Conservation (phyloP, 2,113 vertebrate species). For the mouse (Mus musculus) region DNA sequence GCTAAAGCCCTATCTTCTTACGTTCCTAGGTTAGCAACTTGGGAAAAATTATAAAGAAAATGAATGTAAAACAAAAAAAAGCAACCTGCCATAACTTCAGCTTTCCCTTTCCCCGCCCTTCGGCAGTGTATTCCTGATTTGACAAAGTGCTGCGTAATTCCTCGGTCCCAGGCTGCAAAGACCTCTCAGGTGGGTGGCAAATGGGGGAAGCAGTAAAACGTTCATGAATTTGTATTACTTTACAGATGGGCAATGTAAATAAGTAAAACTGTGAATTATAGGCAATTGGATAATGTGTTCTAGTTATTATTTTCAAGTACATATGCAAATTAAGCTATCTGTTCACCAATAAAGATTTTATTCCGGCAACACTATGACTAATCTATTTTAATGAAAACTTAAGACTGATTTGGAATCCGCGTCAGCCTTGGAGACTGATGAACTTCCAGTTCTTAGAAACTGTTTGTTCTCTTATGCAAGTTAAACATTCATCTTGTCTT, state of each 20-base stretch:
- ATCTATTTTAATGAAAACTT: constrained; percentile 72
- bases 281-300: constrained; percentile 62
- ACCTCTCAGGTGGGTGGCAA: constrained; percentile 47
- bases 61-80: background rate
- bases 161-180: constrained; percentile 62
- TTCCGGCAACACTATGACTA: constrained; percentile 50
- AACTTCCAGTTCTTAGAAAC: constrained; percentile 69
- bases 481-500: constrained; percentile 35
- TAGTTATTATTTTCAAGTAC: constrained; percentile 54
- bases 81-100: background rate
- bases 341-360: constrained; percentile 66
- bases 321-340: constrained; percentile 67
- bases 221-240: constrained; percentile 59
- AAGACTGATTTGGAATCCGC: constrained; percentile 55
- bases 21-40: background rate
- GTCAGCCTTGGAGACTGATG: constrained; percentile 50
- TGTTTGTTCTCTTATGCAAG: constrained; percentile 68
- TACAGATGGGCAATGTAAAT: constrained; percentile 61
- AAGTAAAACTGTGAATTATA: constrained; percentile 51
- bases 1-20: background rate
- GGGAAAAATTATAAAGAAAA: constrained; percentile 24
- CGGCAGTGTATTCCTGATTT: constrained; percentile 34
- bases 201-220: constrained; percentile 58
- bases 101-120: background rate
- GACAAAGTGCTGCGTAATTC: constrained; percentile 52